A percentile compares a stretch with the other conserved stretches of the same genome.
These are phyloP conservation scores for Drosophila triauraria DNA, from an alignment of 1,140 invertebrate species.

Conservation along the genomic window DNA sequence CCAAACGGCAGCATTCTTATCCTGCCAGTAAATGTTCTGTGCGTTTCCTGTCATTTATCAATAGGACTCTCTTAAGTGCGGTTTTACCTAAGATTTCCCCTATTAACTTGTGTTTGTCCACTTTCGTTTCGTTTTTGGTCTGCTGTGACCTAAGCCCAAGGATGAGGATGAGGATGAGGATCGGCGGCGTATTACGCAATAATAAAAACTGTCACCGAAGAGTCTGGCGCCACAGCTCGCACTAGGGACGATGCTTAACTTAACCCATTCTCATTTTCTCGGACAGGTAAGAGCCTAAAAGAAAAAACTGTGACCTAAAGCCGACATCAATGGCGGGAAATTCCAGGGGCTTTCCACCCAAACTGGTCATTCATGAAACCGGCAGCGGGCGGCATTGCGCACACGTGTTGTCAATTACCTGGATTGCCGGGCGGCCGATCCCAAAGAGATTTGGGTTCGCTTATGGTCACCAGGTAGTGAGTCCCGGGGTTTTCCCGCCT, in stretches of 20 bases:
- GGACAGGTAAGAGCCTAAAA: slow-evolving; percentile 16
- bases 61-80: slow-evolving; percentile 17
- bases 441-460: neutral
- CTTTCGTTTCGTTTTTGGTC: neutral
- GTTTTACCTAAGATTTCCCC: slow-evolving; percentile 22
- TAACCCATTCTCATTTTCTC: neutral
- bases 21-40: neutral
- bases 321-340: slow-evolving; percentile 62
- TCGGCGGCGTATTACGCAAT: slow-evolving; percentile 57
- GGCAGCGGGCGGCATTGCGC: slow-evolving; percentile 17
- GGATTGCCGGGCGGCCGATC: neutral
- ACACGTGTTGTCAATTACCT: slow-evolving; percentile 76
- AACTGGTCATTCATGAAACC: slow-evolving; percentile 62
- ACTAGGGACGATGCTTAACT: neutral
- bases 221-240: neutral
- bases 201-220: slow-evolving; percentile 63
- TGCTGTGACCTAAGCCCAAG: slow-evolving; percentile 3
- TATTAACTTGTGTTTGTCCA: slow-evolving; percentile 22
- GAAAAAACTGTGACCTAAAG: neutral
- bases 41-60: slow-evolving; percentile 13
- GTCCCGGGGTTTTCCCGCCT: slow-evolving; percentile 39
- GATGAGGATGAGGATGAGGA: neutral
- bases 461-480: slow-evolving; percentile 28
- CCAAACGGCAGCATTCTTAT: neutral
- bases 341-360: slow-evolving; percentile 67